These are phyloP conservation scores for Lapara coniferarum DNA, from an alignment of 2,888 invertebrate genomes.

Conservation along the genomic window DNA sequence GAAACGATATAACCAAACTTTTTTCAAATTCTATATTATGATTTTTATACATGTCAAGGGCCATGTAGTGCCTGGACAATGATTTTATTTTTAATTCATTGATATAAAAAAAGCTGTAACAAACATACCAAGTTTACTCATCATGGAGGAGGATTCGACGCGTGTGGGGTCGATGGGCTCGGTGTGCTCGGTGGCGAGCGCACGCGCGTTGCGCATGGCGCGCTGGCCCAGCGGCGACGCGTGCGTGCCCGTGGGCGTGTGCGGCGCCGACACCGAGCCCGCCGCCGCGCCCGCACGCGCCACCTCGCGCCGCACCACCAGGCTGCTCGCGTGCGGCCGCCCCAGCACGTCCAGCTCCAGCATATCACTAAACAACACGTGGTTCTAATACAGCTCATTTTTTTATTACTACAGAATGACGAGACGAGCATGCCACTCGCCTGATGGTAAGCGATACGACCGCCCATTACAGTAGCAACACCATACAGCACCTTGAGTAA, in stretches of 20 bases:
- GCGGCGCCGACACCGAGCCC: constrained; percentile 68
- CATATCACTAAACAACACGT: constrained; percentile 25
- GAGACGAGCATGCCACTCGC: too few relatives aligned
- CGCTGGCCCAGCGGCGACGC: constrained; percentile 36
- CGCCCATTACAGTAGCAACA: too few relatives aligned
- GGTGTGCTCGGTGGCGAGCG: constrained; percentile 41
- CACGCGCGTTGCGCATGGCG: constrained; percentile 42
- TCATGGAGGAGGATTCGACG: constrained; percentile 30
- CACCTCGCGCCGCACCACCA: constrained; percentile 59
- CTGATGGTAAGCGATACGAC: too few relatives aligned
- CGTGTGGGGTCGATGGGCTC: constrained; percentile 47
- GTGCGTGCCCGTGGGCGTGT: constrained; percentile 71
- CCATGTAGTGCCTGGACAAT: too few relatives aligned
- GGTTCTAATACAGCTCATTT: background rate
- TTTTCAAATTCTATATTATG: too few relatives aligned
- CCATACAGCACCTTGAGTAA: too few relatives aligned
- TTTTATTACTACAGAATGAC: too few relatives aligned
- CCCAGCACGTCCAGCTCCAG: background rate
- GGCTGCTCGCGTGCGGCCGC: constrained; percentile 64
- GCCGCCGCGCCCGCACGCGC: constrained; percentile 41
- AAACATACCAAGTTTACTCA: constrained; percentile 26
- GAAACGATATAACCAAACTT: too few relatives aligned
- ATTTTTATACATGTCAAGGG: too few relatives aligned
- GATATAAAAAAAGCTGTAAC: background rate
- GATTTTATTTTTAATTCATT: too few relatives aligned